Evolutionary conservation across 2,888 invertebrate genomes (phyloP).

Genomic region (Dasypogon diadema): DNA sequence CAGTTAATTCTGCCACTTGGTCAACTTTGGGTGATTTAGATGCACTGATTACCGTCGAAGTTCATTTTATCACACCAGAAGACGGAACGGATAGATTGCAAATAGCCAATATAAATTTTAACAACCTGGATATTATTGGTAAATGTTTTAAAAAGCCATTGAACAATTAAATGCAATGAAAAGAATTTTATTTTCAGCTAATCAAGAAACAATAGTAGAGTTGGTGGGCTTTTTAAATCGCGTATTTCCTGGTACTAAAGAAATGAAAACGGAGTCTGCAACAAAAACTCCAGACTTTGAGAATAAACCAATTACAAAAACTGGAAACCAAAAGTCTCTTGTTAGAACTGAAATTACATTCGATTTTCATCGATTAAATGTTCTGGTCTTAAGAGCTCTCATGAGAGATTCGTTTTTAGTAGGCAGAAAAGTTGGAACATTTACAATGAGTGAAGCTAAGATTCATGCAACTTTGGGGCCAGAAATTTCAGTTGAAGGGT

Average conservation of each 20-base stretch:
- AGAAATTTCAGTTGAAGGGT: conserved; percentile 81
- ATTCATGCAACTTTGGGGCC: conserved; percentile 85
- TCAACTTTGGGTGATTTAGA: conserved; percentile 71
- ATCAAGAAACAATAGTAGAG: conserved; percentile 96
- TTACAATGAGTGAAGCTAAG: conserved; percentile 90
- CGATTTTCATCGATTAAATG: conserved; percentile 92
- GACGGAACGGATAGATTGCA: conserved; percentile 71
- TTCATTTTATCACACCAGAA: conserved; percentile 75
- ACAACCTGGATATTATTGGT: conserved; percentile 95
- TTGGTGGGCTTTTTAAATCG: conserved; percentile 88
- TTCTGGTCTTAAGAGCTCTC: conserved; percentile 85
- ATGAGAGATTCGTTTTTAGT: conserved; percentile 77
- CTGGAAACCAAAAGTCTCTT: conserved; percentile 53
- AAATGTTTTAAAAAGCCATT: conserved; percentile 47
- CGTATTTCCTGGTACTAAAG: conserved; percentile 70
- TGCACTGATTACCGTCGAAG: conserved; percentile 84
- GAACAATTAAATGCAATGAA: not conserved
- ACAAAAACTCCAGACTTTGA: not conserved
- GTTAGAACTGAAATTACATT: conserved; percentile 86
- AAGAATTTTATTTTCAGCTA: conserved; percentile 72
- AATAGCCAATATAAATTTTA: conserved; percentile 90
- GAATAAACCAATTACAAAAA: not conserved
- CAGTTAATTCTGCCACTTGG: conserved; percentile 60
- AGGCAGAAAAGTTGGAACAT: conserved; percentile 92
- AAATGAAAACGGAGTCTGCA: conserved; percentile 44